Base-by-base conservation (phyloP, 1,140 invertebrate species). In the Formica selysi region DNA sequence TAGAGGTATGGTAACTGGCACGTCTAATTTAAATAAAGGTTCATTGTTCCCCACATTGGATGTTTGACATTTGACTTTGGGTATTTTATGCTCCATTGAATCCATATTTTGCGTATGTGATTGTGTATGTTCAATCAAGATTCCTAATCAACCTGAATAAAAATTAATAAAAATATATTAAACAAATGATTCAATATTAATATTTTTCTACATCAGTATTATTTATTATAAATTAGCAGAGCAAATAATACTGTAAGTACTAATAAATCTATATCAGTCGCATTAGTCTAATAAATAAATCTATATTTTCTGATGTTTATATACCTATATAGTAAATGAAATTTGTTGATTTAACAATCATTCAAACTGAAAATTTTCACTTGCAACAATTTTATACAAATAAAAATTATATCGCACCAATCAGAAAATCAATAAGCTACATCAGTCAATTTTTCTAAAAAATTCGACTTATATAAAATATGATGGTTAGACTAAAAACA, bases 1-100 rank as follows among this genome's bases (percentile, higher is more conserved):
- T 78, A 78, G 13, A 2, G 3, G 19, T 3, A 38, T 44, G 26
- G 54, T 61, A 65, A 78, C 41, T 29, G 76, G 76, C 10, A 48
- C 76, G 0, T 78, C 8, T n/a, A 78, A 48, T 3, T 48, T 78
- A 36, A 78, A 78, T 22, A 3, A 65, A 22, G 3, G 26, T 44
- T 65, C 6, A 7, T 48, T 76, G 13, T 26, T 44, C 0, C 3
- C 13, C 3, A 0, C 16, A 65, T 3, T 10, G 0, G 16, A 19
- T 19, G 57, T 76, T 41, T 22, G 4, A 51, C 44, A 48, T 5
- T 19, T 7, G 4, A 6, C 36, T 61, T 59, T 61, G 16, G n/a
- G 0, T 26, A 26, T 38, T 29, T 61, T 16, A 61, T n/a, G 3
- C 5, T 38, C 7, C 16, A 2, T 3, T 38, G 32, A 36, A 26